These are phyloP conservation scores for Coreoperca whiteheadi DNA, from an alignment of 2,113 vertebrate species.

Conservation along the genomic window DNA sequence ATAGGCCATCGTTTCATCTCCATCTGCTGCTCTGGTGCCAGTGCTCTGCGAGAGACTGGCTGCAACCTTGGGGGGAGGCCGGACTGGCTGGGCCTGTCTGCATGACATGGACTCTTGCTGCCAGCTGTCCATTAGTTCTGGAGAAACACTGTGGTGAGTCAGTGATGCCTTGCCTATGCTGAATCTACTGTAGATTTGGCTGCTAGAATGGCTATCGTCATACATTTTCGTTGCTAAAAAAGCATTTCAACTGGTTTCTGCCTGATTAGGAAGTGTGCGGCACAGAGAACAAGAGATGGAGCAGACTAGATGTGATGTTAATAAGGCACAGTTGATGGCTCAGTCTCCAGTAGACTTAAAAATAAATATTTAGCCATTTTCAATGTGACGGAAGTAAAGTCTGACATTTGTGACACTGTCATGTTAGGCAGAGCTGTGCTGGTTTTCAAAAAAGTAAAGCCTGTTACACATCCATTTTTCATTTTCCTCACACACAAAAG, in stretches of 20 bases:
- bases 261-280: conserved; percentile 45
- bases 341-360: conserved; percentile 27
- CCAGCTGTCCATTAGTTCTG: conserved; percentile 72
- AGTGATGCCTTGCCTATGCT: conserved; percentile 45
- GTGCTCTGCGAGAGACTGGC: conserved; percentile 51
- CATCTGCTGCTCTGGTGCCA: conserved; percentile 71
- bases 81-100: conserved; percentile 52
- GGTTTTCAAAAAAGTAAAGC: conserved; percentile 36
- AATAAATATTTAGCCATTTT: conserved; percentile 33
- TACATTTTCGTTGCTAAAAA: conserved; percentile 41
- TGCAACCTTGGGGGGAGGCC: conserved; percentile 67
- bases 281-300: conserved; percentile 30
- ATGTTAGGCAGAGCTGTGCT: conserved; percentile 21
- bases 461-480: conserved; percentile 34
- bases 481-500: conserved; percentile 31
- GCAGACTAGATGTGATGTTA: conserved; percentile 39
- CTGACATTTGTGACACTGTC: conserved; percentile 26
- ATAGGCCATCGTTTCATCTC: conserved; percentile 60
- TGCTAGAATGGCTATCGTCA: conserved; percentile 29
- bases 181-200: conserved; percentile 47
- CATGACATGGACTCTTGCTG: conserved; percentile 66
- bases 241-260: conserved; percentile 32
- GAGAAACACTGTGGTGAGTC: conserved; percentile 60
- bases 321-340: conserved; percentile 36
- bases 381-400: conserved; percentile 19